These are phyloP conservation scores for Oenanthe oenanthe DNA, from an alignment of 2,113 vertebrate genomes.

Conservation along the genomic window DNA sequence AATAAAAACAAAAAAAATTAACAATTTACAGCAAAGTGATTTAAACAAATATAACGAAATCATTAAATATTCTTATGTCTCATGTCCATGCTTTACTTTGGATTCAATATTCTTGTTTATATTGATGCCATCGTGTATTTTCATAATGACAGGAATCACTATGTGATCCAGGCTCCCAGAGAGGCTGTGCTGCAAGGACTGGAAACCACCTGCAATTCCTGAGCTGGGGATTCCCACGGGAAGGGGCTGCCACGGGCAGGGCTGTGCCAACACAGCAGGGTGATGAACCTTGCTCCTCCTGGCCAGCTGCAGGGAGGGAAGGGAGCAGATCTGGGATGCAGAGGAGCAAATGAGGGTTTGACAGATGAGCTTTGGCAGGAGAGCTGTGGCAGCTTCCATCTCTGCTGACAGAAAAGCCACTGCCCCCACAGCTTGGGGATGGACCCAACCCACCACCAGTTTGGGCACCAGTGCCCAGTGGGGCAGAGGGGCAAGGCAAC, in stretches of 20 bases:
- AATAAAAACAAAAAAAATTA: no score
- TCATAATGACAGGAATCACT: no score
- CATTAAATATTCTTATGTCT: no score
- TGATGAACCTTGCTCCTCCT: background rate
- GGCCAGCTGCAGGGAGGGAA: background rate
- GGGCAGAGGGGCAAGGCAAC: background rate
- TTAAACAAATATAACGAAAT: no score
- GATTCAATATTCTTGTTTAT: no score
- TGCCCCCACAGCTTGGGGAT: background rate
- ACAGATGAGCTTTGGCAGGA: conserved; percentile 4
- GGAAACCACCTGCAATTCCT: conserved; percentile 36
- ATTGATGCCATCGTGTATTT: no score
- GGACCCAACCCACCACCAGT: background rate
- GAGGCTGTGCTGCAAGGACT: background rate
- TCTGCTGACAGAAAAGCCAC: background rate
- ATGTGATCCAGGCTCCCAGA: background rate
- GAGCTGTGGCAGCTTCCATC: background rate
- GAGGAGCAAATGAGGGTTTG: background rate
- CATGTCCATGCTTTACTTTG: no score
- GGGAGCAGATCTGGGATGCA: background rate
- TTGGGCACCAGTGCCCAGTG: background rate
- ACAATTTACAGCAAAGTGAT: no score
- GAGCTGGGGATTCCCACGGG: background rate
- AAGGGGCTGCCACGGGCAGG: background rate
- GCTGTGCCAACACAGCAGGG: accelerated